These are phyloP conservation scores for Malurus alboscapulatus DNA, from an alignment of 2,113 vertebrate genomes.

Conservation along the genomic window DNA sequence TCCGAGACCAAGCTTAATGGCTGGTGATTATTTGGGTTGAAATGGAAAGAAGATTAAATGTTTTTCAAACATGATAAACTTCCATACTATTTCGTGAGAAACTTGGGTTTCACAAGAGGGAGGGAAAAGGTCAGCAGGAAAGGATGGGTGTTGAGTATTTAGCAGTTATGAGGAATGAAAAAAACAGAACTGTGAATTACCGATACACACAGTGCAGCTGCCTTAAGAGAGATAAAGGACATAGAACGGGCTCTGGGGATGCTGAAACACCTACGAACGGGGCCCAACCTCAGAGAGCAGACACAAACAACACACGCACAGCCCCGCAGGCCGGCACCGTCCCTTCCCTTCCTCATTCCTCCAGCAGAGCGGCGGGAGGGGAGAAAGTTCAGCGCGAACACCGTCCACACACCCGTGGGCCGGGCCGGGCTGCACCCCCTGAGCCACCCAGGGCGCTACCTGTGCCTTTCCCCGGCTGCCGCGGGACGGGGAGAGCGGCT, in stretches of 20 bases:
- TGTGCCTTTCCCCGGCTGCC: too few relatives aligned
- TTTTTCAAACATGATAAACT: neutral
- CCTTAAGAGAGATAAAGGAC: rapidly evolving
- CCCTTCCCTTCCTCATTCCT: constrained; percentile 46
- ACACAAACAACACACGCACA: neutral
- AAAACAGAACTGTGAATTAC: too few relatives aligned
- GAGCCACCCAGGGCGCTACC: too few relatives aligned
- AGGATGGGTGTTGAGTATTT: neutral
- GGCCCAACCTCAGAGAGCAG: neutral
- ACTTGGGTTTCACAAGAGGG: neutral
- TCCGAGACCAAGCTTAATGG: neutral
- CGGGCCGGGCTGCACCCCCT: neutral
- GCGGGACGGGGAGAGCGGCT: neutral
- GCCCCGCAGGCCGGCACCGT: neutral
- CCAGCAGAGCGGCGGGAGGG: neutral
- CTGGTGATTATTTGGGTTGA: neutral
- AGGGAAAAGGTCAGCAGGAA: neutral
- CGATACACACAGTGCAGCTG: rapidly evolving
- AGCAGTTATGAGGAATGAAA: rapidly evolving
- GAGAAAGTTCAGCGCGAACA: neutral
- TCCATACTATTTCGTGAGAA: neutral
- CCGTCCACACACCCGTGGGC: neutral
- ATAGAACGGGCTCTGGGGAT: neutral
- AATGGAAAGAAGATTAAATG: neutral
- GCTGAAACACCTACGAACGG: neutral